Evolutionary conservation across 2,797 vertebrate genomes (phyloP).

Genomic region (Onychomys torridus): DNA sequence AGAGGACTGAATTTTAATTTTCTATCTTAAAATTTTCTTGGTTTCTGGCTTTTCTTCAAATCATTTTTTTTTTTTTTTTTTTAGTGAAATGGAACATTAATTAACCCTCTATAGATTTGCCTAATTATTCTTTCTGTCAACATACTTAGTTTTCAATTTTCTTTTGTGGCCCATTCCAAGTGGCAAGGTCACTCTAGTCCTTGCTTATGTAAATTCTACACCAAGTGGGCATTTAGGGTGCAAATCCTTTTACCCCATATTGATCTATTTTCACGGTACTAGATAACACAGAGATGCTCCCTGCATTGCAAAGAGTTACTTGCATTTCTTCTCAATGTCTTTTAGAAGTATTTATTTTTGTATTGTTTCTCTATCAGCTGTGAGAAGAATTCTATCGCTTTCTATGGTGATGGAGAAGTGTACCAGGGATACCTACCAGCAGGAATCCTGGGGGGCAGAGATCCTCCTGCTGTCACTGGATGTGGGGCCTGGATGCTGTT

Average conservation of each 20-base stretch:
- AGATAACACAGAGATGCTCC: neutral
- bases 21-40: constrained; percentile 50
- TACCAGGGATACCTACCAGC: constrained; percentile 87
- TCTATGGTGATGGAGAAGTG: constrained; percentile 1
- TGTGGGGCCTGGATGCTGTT: constrained; percentile 88
- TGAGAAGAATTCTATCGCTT: neutral
- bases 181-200: neutral
- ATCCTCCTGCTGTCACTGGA: constrained; percentile 88
- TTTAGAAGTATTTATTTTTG: constrained; percentile 46
- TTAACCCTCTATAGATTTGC: constrained; percentile 46
- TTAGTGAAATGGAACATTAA: constrained; percentile 57
- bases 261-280: neutral
- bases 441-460: constrained; percentile 89
- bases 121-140: constrained; percentile 45
- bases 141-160: constrained; percentile 8
- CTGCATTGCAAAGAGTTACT: neutral
- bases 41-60: constrained; percentile 47
- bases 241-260: neutral
- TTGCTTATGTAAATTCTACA: neutral
- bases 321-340: constrained; percentile 8
- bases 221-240: neutral
- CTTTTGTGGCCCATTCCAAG: constrained; percentile 54
- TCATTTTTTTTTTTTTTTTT: constrained; percentile 61
- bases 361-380: neutral
- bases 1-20: neutral